A percentile compares a stretch with the other conserved stretches of the same genome.
Conservation (phyloP, 35 echinoderm and acorn worm genomes). For the Heliocidaris erythrogramma region DNA sequence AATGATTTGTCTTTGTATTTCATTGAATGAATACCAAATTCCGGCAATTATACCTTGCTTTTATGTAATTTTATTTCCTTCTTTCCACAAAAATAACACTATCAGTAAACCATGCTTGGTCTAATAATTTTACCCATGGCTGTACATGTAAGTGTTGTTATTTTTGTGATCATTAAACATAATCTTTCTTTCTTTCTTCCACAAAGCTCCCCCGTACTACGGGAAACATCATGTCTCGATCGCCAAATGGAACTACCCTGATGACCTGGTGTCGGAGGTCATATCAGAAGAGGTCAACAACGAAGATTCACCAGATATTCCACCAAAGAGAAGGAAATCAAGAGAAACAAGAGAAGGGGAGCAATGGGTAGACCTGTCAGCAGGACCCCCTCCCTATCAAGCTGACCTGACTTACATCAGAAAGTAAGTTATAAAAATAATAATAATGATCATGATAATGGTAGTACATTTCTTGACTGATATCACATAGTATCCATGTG, state of each 20-base stretch:
- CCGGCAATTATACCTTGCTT: too few species aligned
- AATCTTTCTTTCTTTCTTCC: neutral
- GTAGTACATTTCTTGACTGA: neutral
- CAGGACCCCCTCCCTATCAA: constrained; percentile 70
- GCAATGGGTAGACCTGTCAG: constrained; percentile 65
- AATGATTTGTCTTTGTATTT: too few species aligned
- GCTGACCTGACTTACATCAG: constrained; percentile 43
- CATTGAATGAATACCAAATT: too few species aligned
- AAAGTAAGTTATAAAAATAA: constrained; percentile 47
- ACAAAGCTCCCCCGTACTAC: constrained; percentile 64
- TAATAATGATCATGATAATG: neutral
- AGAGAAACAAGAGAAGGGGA: constrained; percentile 58
- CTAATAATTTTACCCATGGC: too few species aligned
- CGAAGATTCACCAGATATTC: neutral
- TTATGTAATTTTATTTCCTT: too few species aligned
- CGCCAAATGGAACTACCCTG: constrained; percentile 89
- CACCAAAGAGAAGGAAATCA: constrained; percentile 30
- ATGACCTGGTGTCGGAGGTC: constrained; percentile 61
- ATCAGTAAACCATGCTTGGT: too few species aligned
- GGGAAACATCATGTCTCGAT: constrained; percentile 68
- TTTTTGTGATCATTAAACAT: too few species aligned
- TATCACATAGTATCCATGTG: too few species aligned
- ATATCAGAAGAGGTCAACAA: constrained; percentile 46
- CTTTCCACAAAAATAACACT: too few species aligned
- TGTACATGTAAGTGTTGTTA: too few species aligned